phyloP scores from a whole-genome alignment of 2,888 invertebrate species.

The Ceratothoa steindachneri region DNA sequence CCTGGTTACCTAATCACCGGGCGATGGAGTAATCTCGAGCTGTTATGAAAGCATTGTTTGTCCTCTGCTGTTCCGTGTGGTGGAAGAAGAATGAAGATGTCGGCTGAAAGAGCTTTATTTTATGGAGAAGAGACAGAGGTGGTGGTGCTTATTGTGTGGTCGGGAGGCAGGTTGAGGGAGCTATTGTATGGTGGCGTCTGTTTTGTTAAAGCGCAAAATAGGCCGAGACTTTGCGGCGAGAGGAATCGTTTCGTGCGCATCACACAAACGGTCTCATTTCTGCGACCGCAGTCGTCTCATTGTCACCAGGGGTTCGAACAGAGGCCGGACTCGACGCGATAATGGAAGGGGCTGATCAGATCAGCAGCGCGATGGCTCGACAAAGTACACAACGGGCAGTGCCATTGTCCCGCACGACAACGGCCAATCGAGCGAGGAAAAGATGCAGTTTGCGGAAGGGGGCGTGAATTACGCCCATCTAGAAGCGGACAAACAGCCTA shows the following conservation, averaged over 20 bases:
- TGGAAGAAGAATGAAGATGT: not conserved
- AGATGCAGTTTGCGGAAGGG: no score
- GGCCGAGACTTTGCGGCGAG: not conserved
- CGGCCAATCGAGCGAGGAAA: no score
- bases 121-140: not conserved
- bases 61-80: not conserved
- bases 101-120: not conserved
- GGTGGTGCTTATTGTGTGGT: not conserved
- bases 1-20: not conserved
- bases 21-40: not conserved
- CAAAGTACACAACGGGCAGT: no score
- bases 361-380: no score
- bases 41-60: constrained; percentile 4
- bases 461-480: no score
- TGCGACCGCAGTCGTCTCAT: no score
- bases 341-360: no score
- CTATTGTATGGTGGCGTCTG: not conserved
- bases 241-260: not conserved
- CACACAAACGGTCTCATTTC: not conserved
- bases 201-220: constrained; percentile 9
- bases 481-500: no score
- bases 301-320: no score
- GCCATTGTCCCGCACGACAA: no score
- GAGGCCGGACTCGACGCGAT: no score
- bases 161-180: not conserved